Evolutionary conservation across 2,888 invertebrate genomes (phyloP).

Genomic region (Oscheius sp.): DNA sequence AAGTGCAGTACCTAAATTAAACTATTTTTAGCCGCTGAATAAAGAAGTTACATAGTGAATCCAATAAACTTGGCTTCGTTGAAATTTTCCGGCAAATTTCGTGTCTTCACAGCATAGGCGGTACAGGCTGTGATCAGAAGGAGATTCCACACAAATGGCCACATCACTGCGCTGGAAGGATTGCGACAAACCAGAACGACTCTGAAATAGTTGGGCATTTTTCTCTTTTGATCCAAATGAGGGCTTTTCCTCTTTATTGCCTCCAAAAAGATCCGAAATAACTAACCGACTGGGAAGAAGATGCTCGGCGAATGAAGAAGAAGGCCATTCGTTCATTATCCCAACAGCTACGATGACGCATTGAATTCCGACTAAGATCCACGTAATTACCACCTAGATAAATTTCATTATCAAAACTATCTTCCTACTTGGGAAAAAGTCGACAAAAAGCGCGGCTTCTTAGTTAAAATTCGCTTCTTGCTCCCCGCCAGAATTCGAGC

Average conservation of each 20-base stretch:
- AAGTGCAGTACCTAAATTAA: conserved; percentile 66
- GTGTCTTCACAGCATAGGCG: conserved; percentile 90
- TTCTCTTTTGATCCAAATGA: too few relatives aligned
- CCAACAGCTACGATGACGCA: conserved; percentile 78
- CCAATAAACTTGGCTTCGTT: conserved; percentile 81
- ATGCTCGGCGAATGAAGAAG: conserved; percentile 53
- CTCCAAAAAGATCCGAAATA: not conserved
- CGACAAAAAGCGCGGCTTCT: conserved; percentile 90
- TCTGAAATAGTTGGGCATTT: not conserved
- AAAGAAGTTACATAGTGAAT: conserved; percentile 99
- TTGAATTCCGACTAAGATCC: conserved; percentile 86
- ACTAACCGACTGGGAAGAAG: conserved; percentile 38
- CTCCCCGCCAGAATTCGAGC: conserved; percentile 96
- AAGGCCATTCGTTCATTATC: conserved; percentile 75
- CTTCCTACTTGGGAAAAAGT: conserved; percentile 84
- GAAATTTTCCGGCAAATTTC: conserved; percentile 97
- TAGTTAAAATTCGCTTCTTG: conserved; percentile 86
- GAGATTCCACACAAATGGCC: conserved; percentile 82
- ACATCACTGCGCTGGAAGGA: conserved; percentile 77
- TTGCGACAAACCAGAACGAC: conserved; percentile 75
- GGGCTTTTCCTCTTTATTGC: not conserved
- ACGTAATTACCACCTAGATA: conserved; percentile 79
- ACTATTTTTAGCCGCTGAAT: not conserved
- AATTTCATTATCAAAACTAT: too few relatives aligned
- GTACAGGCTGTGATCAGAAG: conserved; percentile 84